Base-by-base conservation (phyloP, 1,140 invertebrate genomes). In the Drepana arcuata region DNA sequence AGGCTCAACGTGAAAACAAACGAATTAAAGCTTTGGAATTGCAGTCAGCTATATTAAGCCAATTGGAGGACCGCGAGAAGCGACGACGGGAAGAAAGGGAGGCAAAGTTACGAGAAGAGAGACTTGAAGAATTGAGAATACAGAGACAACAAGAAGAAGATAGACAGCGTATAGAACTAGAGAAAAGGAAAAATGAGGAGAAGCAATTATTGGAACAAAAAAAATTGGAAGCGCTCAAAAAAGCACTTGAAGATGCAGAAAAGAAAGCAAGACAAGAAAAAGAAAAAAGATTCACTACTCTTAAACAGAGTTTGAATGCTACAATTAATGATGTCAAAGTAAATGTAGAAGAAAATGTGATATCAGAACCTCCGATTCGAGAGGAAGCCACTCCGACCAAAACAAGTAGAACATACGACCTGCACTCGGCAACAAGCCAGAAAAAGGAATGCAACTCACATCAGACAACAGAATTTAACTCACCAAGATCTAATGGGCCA, bases 21-120 rank as follows among this genome's bases (percentile, higher is more conserved):
- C 77, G 91, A 24, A 86, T 90, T 37, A 88, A 90, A 67, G 91
- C 91, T 7, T 53, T 91, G 43, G 89, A 91, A 59, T 83, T 91
- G 34, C 91, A 92, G 63, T 88, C 86, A 24, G 90, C 89, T 7
- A 91, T 93, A 43, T 85, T 90, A 42, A 86, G 86, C 60, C 91
- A 93, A 57, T 72, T 92, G 18, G 89, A 91, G 66, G 91, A 92
- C 59, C 84, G 87, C 31, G 89, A 92, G 53, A 85, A 84, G 50
- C 80, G 82, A 21, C 83, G 86, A 6, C 86, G 86, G 57, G 88
- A 91, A 59, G 91, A 92, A 61, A 86, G 83, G 25, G 87, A 90
- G 55, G 83, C 68, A 33, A 74, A 84, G 34, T 49, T 88, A 32
- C 74, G 69, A 51, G 90, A 92, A 59, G 90, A 92, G 67, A 81